Evolutionary conservation across 2,113 vertebrate genomes (phyloP).

Genomic region (Toxostoma redivivum): DNA sequence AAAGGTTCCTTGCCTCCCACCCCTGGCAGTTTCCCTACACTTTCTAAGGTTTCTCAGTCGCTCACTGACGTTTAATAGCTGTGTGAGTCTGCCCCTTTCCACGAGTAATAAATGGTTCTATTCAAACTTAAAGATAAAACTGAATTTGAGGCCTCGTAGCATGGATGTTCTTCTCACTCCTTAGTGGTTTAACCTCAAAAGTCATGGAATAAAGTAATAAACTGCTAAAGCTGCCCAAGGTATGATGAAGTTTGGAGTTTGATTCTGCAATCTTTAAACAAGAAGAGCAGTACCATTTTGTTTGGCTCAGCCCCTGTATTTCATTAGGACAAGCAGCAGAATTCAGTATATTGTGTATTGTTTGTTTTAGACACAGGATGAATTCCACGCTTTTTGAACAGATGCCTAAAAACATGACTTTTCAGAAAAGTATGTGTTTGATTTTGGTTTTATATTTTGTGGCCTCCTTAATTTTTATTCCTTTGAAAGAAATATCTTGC

Average conservation of each 20-base stretch:
- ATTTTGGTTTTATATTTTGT: background rate
- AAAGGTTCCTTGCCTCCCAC: background rate
- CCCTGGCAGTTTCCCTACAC: background rate
- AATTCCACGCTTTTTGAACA: background rate
- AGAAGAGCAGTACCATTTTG: background rate
- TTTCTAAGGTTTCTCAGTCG: slow-evolving; percentile 3
- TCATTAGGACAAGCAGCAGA: background rate
- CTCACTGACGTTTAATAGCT: background rate
- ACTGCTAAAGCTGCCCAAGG: background rate
- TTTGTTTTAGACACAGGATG: background rate
- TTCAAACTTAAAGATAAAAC: background rate
- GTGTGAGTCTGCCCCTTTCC: background rate
- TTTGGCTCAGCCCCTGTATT: fast-evolving
- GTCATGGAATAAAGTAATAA: background rate
- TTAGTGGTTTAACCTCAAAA: background rate
- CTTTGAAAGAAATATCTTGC: background rate
- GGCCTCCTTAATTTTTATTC: background rate
- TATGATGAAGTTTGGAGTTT: background rate
- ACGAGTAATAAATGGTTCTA: background rate
- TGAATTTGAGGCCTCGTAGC: background rate
- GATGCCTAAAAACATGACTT: background rate
- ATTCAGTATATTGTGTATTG: background rate
- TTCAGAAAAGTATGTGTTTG: background rate
- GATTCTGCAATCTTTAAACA: background rate
- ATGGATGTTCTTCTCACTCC: background rate